Evolutionary conservation across 2,797 vertebrate species (phyloP).

Genomic region (Chaenodraco wilsoni): DNA sequence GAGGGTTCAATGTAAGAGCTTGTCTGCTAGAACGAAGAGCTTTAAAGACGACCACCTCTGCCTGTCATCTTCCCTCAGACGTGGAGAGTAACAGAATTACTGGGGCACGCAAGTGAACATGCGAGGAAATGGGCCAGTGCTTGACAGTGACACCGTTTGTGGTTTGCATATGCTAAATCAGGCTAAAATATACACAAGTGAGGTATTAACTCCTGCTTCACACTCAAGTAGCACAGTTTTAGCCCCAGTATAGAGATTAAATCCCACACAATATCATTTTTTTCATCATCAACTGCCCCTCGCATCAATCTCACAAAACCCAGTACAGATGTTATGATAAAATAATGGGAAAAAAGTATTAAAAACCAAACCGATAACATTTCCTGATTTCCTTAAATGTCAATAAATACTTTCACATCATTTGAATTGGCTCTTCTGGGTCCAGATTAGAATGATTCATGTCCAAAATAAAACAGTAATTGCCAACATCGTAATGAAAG

Average conservation of each 20-base stretch:
- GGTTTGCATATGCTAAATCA: constrained; percentile 62
- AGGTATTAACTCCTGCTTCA: constrained; percentile 34
- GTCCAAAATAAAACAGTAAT: constrained; percentile 78
- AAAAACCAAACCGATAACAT: constrained; percentile 2
- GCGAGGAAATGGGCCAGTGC: constrained; percentile 61
- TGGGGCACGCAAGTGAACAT: constrained; percentile 67
- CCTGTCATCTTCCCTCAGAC: constrained; percentile 61
- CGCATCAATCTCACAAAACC: constrained; percentile 2
- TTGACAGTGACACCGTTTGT: constrained; percentile 57
- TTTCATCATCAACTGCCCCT: background rate
- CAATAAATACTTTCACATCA: constrained; percentile 11
- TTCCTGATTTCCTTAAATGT: constrained; percentile 21
- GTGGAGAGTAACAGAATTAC: constrained; percentile 56
- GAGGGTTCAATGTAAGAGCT: constrained; percentile 36
- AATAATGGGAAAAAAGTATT: background rate
- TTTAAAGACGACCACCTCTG: constrained; percentile 60
- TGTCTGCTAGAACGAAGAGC: constrained; percentile 53
- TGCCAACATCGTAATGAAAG: constrained; percentile 53
- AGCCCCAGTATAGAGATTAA: constrained; percentile 27
- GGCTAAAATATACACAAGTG: constrained; percentile 54
- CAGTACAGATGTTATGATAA: constrained; percentile 1
- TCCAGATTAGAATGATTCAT: constrained; percentile 72
- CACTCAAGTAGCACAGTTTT: constrained; percentile 30
- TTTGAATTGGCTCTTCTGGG: constrained; percentile 1
- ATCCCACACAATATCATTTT: constrained; percentile 14